These are phyloP conservation scores for Balaenoptera acutorostrata DNA, from an alignment of 2,113 vertebrate genomes.

Conservation along the genomic window DNA sequence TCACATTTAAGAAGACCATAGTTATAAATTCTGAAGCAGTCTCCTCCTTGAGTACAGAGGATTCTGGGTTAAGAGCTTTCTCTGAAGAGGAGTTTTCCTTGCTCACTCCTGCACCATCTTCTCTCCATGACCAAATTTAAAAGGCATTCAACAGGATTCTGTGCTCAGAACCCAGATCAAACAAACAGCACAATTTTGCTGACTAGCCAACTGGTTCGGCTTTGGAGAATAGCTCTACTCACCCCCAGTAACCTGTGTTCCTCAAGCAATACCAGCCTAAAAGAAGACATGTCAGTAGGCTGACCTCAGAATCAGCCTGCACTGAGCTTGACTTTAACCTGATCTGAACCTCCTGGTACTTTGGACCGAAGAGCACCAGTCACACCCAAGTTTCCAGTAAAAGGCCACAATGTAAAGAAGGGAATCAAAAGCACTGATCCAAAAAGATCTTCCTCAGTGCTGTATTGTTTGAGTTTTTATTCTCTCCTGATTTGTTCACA, in stretches of 20 bases:
- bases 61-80: not conserved
- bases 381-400: not conserved
- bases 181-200: not conserved
- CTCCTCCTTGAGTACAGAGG: not conserved
- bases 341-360: slow-evolving; percentile 10
- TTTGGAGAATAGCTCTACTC: not conserved
- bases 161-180: not conserved
- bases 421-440: not conserved
- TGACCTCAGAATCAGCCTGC: not conserved
- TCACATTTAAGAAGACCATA: not conserved
- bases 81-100: not conserved
- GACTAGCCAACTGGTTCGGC: not conserved
- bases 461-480: not conserved
- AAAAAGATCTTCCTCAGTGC: slow-evolving; percentile 8
- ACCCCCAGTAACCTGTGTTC: not conserved
- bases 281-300: not conserved
- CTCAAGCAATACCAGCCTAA: not conserved
- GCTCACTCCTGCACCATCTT: not conserved
- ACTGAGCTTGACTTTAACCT: not conserved
- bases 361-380: not conserved
- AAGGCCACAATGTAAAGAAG: slow-evolving; percentile 18
- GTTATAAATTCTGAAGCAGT: not conserved
- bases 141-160: not conserved
- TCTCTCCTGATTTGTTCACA: slow-evolving; percentile 16
- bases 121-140: not conserved